These are phyloP conservation scores for Apis cerana DNA, from an alignment of 1,140 invertebrate genomes.

Conservation along the genomic window DNA sequence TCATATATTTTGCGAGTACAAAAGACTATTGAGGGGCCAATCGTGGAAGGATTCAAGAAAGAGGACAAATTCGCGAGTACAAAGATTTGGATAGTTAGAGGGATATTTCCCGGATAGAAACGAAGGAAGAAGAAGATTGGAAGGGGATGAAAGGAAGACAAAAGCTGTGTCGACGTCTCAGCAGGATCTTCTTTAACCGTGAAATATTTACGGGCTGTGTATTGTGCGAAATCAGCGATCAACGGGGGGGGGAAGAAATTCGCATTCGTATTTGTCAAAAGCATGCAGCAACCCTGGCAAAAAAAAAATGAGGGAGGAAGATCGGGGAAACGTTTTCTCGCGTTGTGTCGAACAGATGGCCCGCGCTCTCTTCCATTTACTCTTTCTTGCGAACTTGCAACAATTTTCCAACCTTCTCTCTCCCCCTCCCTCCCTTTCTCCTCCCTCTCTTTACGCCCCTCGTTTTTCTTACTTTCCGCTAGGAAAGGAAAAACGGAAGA, in stretches of 20 bases:
- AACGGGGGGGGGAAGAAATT: slow-evolving; percentile 32
- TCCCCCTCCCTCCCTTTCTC: background rate
- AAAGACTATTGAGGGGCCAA: background rate
- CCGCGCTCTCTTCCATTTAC: slow-evolving; percentile 52
- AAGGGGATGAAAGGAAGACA: background rate
- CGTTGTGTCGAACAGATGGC: slow-evolving; percentile 46
- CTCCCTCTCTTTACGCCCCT: background rate
- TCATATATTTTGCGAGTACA: background rate
- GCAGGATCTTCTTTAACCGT: slow-evolving; percentile 9
- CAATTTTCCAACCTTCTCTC: slow-evolving; percentile 36
- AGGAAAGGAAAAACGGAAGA: too few species aligned
- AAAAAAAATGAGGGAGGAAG: slow-evolving; percentile 22
- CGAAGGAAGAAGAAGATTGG: background rate
- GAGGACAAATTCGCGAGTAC: background rate
- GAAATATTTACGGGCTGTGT: slow-evolving; percentile 48
- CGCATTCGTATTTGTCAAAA: slow-evolving; percentile 60
- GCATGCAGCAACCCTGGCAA: slow-evolving; percentile 34
- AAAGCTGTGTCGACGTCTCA: background rate
- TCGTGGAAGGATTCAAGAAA: background rate
- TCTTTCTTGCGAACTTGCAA: slow-evolving; percentile 28
- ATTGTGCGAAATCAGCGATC: slow-evolving; percentile 32
- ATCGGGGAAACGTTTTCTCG: slow-evolving; percentile 41
- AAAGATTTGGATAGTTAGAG: background rate
- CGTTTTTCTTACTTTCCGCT: too few species aligned
- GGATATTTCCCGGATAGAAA: background rate